Evolutionary conservation across 2,888 invertebrate genomes (phyloP).

Genomic region (Leptopterna dolabrata): DNA sequence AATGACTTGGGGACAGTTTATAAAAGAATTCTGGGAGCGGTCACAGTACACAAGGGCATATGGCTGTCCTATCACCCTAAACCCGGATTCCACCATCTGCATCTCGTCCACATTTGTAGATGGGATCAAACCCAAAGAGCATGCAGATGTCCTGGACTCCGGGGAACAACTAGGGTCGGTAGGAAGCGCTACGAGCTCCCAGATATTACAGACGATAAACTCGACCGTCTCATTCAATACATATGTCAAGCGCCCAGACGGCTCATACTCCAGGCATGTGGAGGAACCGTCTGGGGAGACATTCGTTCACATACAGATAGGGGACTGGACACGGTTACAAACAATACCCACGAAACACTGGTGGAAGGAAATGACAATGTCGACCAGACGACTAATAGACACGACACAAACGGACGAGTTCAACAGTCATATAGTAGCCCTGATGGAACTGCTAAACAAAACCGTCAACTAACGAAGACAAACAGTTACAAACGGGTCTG

Average conservation of each 20-base stretch:
- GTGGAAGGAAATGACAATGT: no score
- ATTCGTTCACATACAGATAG: no score
- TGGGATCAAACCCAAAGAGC: neutral
- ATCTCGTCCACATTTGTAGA: no score
- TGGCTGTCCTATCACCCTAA: no score
- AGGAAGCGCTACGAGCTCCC: no score
- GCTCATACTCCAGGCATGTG: no score
- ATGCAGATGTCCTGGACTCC: neutral
- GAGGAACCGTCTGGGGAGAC: neutral
- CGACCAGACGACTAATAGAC: neutral
- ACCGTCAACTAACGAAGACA: neutral
- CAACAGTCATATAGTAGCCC: neutral
- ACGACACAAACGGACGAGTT: neutral
- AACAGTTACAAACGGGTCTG: neutral
- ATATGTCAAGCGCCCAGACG: neutral
- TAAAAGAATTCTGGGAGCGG: no score
- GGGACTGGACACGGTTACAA: no score
- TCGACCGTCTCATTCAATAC: neutral
- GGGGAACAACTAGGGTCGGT: neutral
- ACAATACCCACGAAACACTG: no score
- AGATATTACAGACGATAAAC: neutral
- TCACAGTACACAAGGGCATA: neutral
- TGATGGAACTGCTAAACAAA: neutral
- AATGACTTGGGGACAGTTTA: no score
- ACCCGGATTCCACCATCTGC: no score